These are phyloP conservation scores for Ericerus pela DNA, from an alignment of 1,140 invertebrate genomes.

Conservation along the genomic window DNA sequence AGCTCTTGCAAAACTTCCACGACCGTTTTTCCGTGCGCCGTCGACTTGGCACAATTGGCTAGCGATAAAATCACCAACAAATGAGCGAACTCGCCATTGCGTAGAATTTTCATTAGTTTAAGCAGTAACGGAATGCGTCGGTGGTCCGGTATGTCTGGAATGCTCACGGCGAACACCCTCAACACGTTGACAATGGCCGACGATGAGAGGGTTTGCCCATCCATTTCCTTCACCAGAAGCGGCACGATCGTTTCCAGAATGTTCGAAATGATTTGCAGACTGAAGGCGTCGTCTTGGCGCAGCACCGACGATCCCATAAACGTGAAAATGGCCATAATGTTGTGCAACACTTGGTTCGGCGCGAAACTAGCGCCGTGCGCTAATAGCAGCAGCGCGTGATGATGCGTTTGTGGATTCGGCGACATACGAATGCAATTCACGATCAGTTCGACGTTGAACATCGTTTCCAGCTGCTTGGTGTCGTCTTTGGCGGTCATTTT, in stretches of 20 bases:
- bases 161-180: constrained; percentile 75
- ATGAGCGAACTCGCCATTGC: constrained; percentile 55
- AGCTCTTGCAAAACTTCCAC: background rate
- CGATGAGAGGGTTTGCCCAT: constrained; percentile 32
- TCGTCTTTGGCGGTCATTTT: constrained; percentile 35
- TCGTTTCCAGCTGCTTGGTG: constrained; percentile 31
- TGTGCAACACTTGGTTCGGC: constrained; percentile 71
- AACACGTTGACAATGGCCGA: constrained; percentile 48
- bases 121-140: constrained; percentile 61
- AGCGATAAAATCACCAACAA: constrained; percentile 53
- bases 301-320: constrained; percentile 85
- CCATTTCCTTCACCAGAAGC: constrained; percentile 46
- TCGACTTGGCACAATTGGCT: constrained; percentile 24
- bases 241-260: constrained; percentile 83
- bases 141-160: constrained; percentile 80
- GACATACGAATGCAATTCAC: constrained; percentile 77
- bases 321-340: constrained; percentile 88
- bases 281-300: constrained; percentile 83
- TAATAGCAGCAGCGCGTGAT: constrained; percentile 70
- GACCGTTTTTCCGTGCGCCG: background rate
- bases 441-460: constrained; percentile 64
- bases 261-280: constrained; percentile 79
- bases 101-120: constrained; percentile 58
- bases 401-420: constrained; percentile 84
- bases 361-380: constrained; percentile 56